phyloP scores from a whole-genome alignment of 2,113 vertebrate genomes.

The Pelobates fuscus region DNA sequence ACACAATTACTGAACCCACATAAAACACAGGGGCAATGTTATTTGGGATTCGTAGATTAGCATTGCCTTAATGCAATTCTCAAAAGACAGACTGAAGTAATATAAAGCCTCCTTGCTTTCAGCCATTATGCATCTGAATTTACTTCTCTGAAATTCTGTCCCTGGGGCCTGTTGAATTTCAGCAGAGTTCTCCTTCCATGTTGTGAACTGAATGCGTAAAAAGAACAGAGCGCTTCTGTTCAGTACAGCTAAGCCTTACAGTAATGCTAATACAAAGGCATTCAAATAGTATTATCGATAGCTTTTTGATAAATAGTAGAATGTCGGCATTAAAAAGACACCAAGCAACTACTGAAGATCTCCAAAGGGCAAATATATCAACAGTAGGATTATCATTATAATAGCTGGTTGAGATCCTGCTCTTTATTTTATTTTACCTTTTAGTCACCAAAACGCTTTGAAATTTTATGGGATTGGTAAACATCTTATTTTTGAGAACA shows the following conservation, averaged over 20 bases:
- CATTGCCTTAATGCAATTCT: conserved; percentile 45
- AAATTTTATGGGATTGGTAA: not conserved
- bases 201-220: conserved; percentile 58
- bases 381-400: conserved; percentile 21
- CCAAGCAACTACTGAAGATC: not conserved
- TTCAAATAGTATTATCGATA: conserved; percentile 57
- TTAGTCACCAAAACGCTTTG: not conserved
- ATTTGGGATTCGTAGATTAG: conserved; percentile 49
- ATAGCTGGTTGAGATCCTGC: not conserved
- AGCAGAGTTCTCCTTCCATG: conserved; percentile 57
- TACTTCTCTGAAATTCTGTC: conserved; percentile 61
- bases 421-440: not conserved
- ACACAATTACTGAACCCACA: conserved; percentile 29
- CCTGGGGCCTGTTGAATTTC: conserved; percentile 61
- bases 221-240: conserved; percentile 53
- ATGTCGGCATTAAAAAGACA: conserved; percentile 17
- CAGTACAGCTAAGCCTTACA: conserved; percentile 56
- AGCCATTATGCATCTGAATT: conserved; percentile 63
- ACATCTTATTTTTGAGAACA: not conserved
- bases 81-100: conserved; percentile 54
- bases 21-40: conserved; percentile 26
- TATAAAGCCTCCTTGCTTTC: conserved; percentile 57
- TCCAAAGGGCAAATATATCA: conserved; percentile 22
- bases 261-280: conserved; percentile 55
- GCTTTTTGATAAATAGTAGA: conserved; percentile 52